Conservation (phyloP, 1,140 invertebrate species). For the Bombus soroeensis region DNA sequence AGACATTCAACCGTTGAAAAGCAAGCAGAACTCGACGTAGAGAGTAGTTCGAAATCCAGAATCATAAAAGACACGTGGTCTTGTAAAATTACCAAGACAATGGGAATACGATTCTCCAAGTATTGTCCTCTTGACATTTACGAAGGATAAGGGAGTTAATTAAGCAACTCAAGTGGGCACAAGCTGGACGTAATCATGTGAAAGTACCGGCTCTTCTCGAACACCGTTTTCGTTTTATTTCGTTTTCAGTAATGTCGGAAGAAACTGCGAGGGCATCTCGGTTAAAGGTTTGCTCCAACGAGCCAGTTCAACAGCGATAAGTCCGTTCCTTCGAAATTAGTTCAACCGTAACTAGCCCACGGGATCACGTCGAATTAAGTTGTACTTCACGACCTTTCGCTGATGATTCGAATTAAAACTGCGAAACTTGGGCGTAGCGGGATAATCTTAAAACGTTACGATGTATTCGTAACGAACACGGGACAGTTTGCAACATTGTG, state of each 20-base stretch:
- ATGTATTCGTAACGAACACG: background rate
- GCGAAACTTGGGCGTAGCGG: too few species aligned
- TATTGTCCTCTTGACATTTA: constrained; percentile 55
- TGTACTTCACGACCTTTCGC: constrained; percentile 9
- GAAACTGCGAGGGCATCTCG: constrained; percentile 21
- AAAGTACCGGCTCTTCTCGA: constrained; percentile 26
- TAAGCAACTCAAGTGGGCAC: constrained; percentile 42
- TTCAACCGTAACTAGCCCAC: constrained; percentile 34
- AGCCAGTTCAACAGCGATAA: constrained; percentile 28
- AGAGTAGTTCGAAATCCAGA: constrained; percentile 36
- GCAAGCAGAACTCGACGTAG: background rate
- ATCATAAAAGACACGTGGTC: constrained; percentile 49
- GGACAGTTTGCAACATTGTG: background rate
- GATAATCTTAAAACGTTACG: background rate
- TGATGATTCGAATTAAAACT: constrained; percentile 48
- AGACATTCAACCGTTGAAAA: background rate
- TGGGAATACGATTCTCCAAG: constrained; percentile 23
- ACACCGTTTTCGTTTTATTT: constrained; percentile 45
- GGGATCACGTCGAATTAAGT: constrained; percentile 25
- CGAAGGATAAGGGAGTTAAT: constrained; percentile 57
- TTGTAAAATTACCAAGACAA: constrained; percentile 46
- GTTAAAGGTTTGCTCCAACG: constrained; percentile 4
- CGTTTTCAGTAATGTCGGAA: background rate
- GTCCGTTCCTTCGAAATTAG: constrained; percentile 47
- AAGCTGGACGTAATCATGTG: constrained; percentile 47